A percentile compares a stretch with the other conserved stretches of the same genome.
Evolutionary conservation across 2,113 vertebrate species (phyloP).

Genomic region (Chloroceryle aenea): DNA sequence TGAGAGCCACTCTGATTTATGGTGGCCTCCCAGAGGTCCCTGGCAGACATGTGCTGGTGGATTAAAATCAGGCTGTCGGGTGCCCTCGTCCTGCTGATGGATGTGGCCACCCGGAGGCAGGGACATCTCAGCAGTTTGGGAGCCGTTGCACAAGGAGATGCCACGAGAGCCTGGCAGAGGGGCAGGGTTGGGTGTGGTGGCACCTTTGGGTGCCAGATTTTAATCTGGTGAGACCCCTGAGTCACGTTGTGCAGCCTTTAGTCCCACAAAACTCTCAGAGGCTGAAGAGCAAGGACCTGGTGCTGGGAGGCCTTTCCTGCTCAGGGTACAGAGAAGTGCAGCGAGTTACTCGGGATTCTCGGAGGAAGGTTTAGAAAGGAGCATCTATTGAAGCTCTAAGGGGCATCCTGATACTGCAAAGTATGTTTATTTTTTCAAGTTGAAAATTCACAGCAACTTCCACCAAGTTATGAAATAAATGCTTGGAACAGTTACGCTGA

Average conservation of each 20-base stretch:
- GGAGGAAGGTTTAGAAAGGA: neutral
- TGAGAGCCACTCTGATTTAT: neutral
- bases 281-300: neutral
- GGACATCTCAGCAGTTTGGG: neutral
- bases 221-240: neutral
- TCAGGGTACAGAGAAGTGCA: fast-evolving
- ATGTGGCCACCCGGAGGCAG: neutral
- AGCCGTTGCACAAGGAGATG: neutral
- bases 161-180: neutral
- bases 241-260: neutral
- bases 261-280: neutral
- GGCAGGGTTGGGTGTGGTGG: fast-evolving
- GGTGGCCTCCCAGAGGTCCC: neutral
- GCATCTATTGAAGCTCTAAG: neutral
- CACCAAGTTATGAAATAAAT: neutral
- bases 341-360: neutral
- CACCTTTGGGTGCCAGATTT: neutral
- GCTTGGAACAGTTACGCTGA: fast-evolving
- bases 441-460: neutral
- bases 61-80: neutral
- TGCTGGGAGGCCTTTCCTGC: neutral
- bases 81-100: neutral
- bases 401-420: neutral
- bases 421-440: neutral
- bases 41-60: neutral